A percentile compares a stretch with the other conserved stretches of the same genome.
Conservation (phyloP, 2,888 invertebrate genomes). For the Tetranychus piercei region DNA sequence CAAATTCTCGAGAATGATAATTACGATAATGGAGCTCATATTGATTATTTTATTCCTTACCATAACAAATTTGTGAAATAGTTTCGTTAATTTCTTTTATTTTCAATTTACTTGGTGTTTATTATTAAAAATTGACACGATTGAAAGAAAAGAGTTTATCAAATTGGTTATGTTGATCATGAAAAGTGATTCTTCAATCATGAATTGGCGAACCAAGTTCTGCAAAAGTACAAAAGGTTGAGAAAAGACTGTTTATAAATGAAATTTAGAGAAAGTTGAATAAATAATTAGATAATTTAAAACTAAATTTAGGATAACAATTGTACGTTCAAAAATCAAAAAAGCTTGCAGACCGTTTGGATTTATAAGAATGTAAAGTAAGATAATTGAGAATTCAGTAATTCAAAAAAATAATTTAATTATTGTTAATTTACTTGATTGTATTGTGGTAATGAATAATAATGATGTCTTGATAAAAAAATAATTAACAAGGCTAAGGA, state of each 20-base stretch:
- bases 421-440: too few relatives aligned
- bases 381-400: too few relatives aligned
- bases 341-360: too few relatives aligned
- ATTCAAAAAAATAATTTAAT: too few relatives aligned
- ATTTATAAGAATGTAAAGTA: too few relatives aligned
- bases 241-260: neutral
- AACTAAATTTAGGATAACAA: too few relatives aligned
- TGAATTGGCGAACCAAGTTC: neutral
- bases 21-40: slow-evolving; percentile 59
- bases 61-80: neutral
- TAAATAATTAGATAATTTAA: neutral
- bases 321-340: too few relatives aligned
- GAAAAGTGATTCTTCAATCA: neutral
- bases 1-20: slow-evolving; percentile 47
- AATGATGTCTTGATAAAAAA: too few relatives aligned
- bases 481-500: too few relatives aligned
- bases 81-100: neutral
- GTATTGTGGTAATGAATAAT: too few relatives aligned
- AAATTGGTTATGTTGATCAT: neutral
- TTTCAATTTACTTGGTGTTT: neutral
- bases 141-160: neutral
- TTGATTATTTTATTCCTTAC: slow-evolving; percentile 51
- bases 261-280: neutral
- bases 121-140: neutral
- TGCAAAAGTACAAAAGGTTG: neutral